Percentiles rank a stretch among this genome's conserved stretches.
Conservation (phyloP, 2,113 vertebrate species). For the Antechinus stuartii region DNA sequence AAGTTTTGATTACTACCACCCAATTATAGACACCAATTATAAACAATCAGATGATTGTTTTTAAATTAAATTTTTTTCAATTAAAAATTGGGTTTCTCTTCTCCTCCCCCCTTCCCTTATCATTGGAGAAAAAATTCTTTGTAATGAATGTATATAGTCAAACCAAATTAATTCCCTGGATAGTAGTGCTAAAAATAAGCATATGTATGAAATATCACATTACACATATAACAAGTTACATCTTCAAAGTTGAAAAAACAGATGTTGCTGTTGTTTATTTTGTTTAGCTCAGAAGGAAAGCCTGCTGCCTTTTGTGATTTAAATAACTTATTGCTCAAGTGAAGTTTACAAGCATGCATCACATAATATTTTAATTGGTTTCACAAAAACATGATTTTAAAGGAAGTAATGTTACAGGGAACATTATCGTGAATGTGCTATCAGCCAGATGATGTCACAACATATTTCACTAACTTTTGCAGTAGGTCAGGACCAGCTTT, state of each 20-base stretch:
- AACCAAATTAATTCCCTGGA: background rate
- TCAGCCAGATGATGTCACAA: background rate
- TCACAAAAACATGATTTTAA: background rate
- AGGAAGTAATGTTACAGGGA: background rate
- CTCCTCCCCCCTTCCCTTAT: background rate
- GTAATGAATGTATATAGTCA: background rate
- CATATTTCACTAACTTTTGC: background rate
- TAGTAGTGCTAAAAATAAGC: background rate
- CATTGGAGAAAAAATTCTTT: background rate
- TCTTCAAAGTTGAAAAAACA: background rate
- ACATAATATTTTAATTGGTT: constrained; percentile 1
- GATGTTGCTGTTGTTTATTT: background rate
- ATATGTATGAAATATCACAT: background rate
- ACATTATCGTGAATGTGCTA: background rate
- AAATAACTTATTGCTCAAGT: background rate
- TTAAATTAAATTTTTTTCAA: background rate
- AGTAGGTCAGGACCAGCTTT: background rate
- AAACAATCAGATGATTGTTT: background rate
- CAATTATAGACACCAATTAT: background rate
- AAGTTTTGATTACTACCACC: background rate
- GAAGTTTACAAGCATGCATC: background rate
- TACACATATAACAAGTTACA: background rate
- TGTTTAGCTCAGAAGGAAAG: background rate
- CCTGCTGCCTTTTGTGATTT: background rate
- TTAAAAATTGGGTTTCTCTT: background rate